phyloP scores from a whole-genome alignment of 2,888 invertebrate genomes.

The Watsonalla binaria region DNA sequence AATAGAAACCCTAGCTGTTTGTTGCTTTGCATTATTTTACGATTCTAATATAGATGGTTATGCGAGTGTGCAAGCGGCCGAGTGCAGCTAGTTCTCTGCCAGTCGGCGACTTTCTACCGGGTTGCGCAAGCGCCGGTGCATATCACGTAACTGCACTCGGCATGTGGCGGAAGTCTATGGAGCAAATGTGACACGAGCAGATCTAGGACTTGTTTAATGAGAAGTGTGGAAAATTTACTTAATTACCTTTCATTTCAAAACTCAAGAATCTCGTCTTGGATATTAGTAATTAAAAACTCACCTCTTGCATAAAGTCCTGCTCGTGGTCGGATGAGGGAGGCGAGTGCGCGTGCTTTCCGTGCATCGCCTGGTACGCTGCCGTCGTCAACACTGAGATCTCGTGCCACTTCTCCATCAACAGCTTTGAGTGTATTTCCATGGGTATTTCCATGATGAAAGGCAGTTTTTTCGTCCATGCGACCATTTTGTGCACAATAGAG shows the following conservation, averaged over 20 bases:
- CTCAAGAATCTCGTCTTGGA: neutral
- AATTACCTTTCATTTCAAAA: slow-evolving; percentile 13
- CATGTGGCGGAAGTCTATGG: slow-evolving; percentile 72
- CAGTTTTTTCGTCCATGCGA: slow-evolving; percentile 98
- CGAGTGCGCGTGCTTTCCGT: slow-evolving; percentile 80
- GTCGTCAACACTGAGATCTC: slow-evolving; percentile 96
- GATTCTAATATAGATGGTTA: slow-evolving; percentile 56
- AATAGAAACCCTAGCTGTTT: slow-evolving; percentile 38
- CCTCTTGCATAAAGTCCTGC: slow-evolving; percentile 92
- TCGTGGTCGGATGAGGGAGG: slow-evolving; percentile 77
- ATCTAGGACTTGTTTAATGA: slow-evolving; percentile 38
- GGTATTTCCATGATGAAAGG: slow-evolving; percentile 98
- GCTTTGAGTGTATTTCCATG: slow-evolving; percentile 95
- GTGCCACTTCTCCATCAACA: slow-evolving; percentile 99
- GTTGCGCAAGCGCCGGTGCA: slow-evolving; percentile 71
- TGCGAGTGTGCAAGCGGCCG: slow-evolving; percentile 55
- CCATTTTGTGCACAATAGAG: slow-evolving; percentile 98
- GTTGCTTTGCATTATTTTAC: slow-evolving; percentile 45
- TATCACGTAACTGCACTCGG: slow-evolving; percentile 74
- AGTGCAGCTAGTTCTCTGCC: slow-evolving; percentile 61
- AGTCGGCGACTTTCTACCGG: slow-evolving; percentile 68
- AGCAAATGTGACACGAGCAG: slow-evolving; percentile 61
- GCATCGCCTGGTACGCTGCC: slow-evolving; percentile 95
- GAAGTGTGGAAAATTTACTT: slow-evolving; percentile 9
- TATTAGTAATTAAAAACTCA: slow-evolving; percentile 50